Evolutionary conservation across 2,888 invertebrate genomes (phyloP), one percentile per base, ranked within the genome.

Genomic region (Heliconius aoede): DNA sequence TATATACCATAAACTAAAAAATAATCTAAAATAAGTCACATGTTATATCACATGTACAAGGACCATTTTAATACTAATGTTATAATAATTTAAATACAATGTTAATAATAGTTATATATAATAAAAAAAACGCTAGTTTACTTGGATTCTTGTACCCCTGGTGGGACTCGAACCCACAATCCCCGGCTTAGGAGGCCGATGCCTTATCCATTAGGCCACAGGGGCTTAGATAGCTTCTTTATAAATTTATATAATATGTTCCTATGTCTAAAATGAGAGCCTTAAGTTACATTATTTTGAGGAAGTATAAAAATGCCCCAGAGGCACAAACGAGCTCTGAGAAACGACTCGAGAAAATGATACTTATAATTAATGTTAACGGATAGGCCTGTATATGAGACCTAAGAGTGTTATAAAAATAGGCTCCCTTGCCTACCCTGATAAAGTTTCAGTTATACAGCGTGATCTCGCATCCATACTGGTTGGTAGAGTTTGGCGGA

Each of bases 191-290:
- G 96, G 96, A 96, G 96, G 96, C 96, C 96, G 96, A 96, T 96
- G 96, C 96, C 96, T 96, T 96, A 96, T 96, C 96, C 96, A 96
- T 96, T 96, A 96, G 96, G 96, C 96, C 96, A 96, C 96, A 96
- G 96, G 96, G 96, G 96, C 96, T 89, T 75, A 21, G 1, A 13
- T 21, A 36, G 13, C 4, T 1, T 1, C 0, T 1, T n/a, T n/a
- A 15, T 15, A 36, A 7, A 65, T 7, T 24, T 65, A 40, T 40
- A 4, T 15, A 65, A 1, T 24, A 13, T 40, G 15, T 24, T 65
- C 24, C 26, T 11, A 36, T 36, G 36, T 36, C 36, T 36, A n/a
- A 8, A 21, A n/a, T 55, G 9, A n/a, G n/a, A 55, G 9, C n/a
- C n/a, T 55, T 55, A 21, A n/a, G 11, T 11, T n/a, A 55, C n/a